Conservation (phyloP, 1,140 invertebrate species). For the Geopemphigus sp. region DNA sequence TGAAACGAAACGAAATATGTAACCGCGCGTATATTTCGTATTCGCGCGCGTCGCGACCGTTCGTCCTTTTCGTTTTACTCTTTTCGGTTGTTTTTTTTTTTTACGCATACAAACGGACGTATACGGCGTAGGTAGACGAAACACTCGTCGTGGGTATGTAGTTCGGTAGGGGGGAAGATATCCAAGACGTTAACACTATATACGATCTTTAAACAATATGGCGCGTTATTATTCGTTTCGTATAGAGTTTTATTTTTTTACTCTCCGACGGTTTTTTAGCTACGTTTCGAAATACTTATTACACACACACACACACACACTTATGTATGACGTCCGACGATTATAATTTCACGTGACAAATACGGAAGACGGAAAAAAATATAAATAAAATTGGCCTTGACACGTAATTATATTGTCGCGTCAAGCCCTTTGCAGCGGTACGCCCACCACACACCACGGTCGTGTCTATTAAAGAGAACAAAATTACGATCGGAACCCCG, state of each 20-base stretch:
- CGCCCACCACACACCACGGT: background rate
- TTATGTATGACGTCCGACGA: background rate
- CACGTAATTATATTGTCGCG: constrained; percentile 9
- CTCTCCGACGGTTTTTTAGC: no score
- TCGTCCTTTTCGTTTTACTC: background rate
- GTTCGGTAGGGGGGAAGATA: background rate
- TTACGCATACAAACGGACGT: background rate
- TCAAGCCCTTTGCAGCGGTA: background rate
- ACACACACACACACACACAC: no score
- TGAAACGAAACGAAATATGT: no score
- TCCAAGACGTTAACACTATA: constrained; percentile 2
- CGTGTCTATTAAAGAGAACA: background rate
- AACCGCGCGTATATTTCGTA: no score
- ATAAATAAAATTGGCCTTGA: constrained; percentile 44
- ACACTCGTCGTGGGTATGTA: background rate
- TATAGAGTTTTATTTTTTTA: background rate
- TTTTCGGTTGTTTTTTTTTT: constrained; percentile 3
- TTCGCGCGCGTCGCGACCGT: no score
- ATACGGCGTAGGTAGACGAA: constrained; percentile 8
- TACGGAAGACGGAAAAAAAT: constrained; percentile 23
- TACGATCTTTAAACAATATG: background rate
- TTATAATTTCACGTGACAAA: constrained; percentile 29
- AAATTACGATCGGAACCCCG: background rate
- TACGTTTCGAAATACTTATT: background rate
- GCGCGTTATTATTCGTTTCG: background rate